These are phyloP conservation scores for Sminthopsis crassicaudata DNA, from an alignment of 2,113 vertebrate species.

Conservation along the genomic window DNA sequence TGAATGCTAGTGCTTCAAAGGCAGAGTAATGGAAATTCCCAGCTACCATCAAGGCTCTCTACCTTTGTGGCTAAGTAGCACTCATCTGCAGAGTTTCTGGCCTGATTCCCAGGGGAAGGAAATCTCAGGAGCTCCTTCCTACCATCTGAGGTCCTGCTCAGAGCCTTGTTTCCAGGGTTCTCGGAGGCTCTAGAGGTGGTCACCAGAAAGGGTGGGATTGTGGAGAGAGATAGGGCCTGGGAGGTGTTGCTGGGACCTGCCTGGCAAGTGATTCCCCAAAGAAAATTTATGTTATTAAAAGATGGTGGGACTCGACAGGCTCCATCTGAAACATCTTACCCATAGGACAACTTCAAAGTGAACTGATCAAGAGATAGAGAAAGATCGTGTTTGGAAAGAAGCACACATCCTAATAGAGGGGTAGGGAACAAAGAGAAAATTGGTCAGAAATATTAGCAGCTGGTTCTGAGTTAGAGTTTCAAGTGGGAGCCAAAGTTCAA, in stretches of 20 bases:
- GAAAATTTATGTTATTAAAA: not conserved
- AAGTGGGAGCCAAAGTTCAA: not conserved
- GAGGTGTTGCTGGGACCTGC: not conserved
- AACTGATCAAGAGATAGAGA: not conserved
- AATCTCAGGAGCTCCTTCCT: not conserved
- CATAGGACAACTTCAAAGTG: not conserved
- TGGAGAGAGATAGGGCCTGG: not conserved
- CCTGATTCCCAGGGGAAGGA: conserved; percentile 41
- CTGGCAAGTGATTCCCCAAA: not conserved
- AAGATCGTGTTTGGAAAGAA: not conserved
- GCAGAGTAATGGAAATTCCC: conserved; percentile 23
- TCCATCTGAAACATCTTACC: not conserved
- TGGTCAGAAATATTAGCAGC: not conserved
- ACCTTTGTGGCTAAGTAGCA: conserved; percentile 33
- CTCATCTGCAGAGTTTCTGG: conserved; percentile 43
- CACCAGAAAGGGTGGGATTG: not conserved
- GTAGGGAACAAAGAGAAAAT: not conserved
- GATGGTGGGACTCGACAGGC: not conserved
- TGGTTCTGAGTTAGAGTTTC: not conserved
- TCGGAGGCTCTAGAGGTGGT: not conserved
- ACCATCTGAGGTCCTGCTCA: not conserved
- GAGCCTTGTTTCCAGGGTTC: not conserved
- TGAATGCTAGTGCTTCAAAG: conserved; percentile 47
- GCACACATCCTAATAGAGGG: not conserved
- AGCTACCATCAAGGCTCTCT: conserved; percentile 38